Conservation (phyloP, 2,888 invertebrate species). For the Cybosia mesomella region DNA sequence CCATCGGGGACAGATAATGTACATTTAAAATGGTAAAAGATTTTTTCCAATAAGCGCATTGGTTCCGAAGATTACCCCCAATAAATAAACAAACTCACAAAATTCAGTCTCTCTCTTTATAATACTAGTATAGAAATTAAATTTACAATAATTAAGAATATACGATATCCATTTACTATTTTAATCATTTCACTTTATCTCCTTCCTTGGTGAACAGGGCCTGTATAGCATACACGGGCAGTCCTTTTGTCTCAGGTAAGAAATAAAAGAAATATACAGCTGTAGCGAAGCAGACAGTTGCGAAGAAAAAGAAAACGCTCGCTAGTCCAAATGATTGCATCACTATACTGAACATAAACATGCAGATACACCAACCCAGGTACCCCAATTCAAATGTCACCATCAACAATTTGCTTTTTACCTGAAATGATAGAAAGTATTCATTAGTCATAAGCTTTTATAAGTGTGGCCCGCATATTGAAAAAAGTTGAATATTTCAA, state of each 20-base stretch:
- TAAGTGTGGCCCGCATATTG: too few relatives aligned
- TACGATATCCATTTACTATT: too few relatives aligned
- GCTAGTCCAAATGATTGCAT: conserved; percentile 4
- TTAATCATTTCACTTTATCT: too few relatives aligned
- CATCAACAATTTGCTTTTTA: conserved; percentile 14
- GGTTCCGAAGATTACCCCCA: too few relatives aligned
- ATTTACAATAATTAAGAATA: too few relatives aligned
- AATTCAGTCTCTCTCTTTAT: too few relatives aligned
- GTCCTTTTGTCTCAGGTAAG: conserved; percentile 68
- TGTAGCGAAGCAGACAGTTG: conserved; percentile 56
- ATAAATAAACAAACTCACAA: too few relatives aligned
- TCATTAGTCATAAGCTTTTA: not conserved
- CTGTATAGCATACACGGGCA: conserved; percentile 65
- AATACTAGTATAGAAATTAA: too few relatives aligned
- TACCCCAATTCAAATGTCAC: conserved; percentile 11
- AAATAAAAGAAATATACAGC: conserved; percentile 55
- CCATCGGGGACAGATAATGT: too few relatives aligned
- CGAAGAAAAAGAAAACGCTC: conserved; percentile 70
- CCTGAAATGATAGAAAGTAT: conserved; percentile 9
- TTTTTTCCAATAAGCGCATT: too few relatives aligned
- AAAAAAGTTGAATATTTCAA: too few relatives aligned
- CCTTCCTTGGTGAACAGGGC: conserved; percentile 48
- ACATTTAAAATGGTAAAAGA: too few relatives aligned
- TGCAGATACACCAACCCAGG: not conserved
- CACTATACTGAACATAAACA: conserved; percentile 3